Conservation (phyloP, 2,113 vertebrate species). For the Brevimyrus niger region DNA sequence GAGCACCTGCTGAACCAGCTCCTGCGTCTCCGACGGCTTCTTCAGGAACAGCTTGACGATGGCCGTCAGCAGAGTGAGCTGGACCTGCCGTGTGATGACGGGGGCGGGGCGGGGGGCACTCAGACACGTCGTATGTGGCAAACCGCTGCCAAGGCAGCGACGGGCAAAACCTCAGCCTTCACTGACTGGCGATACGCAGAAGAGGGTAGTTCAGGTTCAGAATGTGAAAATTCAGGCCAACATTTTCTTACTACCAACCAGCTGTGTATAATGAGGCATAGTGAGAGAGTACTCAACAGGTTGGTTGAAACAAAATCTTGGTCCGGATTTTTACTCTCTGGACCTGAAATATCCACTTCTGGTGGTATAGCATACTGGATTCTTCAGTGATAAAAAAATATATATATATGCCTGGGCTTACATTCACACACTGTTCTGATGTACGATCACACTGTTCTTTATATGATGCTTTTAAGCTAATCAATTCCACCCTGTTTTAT, state of each 20-base stretch:
- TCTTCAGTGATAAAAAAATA: neutral
- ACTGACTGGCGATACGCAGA: neutral
- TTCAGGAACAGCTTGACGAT: conserved; percentile 95
- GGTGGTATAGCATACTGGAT: neutral
- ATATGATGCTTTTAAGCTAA: neutral
- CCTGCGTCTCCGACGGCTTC: conserved; percentile 94
- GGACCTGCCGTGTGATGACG: conserved; percentile 63
- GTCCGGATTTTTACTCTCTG: neutral
- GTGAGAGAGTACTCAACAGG: neutral
- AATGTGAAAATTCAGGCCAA: neutral
- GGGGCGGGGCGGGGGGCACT: neutral
- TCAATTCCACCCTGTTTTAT: neutral
- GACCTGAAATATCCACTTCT: neutral
- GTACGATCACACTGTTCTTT: neutral
- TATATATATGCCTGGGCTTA: too few species aligned
- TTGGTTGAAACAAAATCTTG: neutral
- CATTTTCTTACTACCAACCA: neutral
- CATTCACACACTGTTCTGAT: neutral
- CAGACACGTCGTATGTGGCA: neutral
- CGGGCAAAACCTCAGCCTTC: neutral
- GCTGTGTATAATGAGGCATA: neutral
- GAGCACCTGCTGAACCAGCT: conserved; percentile 91
- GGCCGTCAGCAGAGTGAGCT: conserved; percentile 87
- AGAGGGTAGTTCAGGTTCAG: neutral
- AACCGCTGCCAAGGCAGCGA: neutral